Evolutionary conservation across 1,140 invertebrate genomes (phyloP).

Genomic region (Pseudachorutes palmiensis): DNA sequence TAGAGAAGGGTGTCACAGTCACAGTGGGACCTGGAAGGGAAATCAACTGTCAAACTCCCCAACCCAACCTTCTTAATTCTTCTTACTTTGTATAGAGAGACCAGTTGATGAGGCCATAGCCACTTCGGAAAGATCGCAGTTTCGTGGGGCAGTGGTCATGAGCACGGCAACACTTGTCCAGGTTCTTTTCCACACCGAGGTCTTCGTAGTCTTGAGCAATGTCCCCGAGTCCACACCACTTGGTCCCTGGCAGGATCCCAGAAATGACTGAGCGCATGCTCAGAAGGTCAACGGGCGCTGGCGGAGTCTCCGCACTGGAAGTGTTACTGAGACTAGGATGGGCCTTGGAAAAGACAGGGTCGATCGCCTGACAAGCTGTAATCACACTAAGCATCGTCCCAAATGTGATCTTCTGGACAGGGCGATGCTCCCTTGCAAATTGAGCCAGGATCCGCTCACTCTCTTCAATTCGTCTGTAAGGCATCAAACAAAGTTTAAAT

Average conservation of each 20-base stretch:
- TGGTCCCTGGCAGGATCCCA: conserved; percentile 57
- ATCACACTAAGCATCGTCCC: conserved; percentile 35
- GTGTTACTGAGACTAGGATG: conserved; percentile 38
- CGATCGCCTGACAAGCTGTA: conserved; percentile 36
- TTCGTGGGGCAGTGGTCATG: conserved; percentile 72
- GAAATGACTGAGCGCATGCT: conserved; percentile 40
- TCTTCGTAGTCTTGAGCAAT: conserved; percentile 73
- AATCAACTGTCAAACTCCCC: too few species aligned
- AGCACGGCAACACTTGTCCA: conserved; percentile 73
- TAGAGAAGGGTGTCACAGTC: conserved; percentile 72
- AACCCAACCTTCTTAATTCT: too few species aligned
- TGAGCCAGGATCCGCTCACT: neutral
- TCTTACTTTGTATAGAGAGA: conserved; percentile 73
- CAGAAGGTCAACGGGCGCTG: conserved; percentile 41
- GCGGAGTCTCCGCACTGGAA: conserved; percentile 23
- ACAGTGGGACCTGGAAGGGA: conserved; percentile 66
- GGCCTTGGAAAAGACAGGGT: conserved; percentile 43
- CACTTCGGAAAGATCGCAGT: conserved; percentile 60
- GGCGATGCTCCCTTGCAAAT: conserved; percentile 7
- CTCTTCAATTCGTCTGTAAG: neutral
- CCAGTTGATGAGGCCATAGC: conserved; percentile 73
- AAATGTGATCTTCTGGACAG: conserved; percentile 32
- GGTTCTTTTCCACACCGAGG: conserved; percentile 57
- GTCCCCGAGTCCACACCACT: conserved; percentile 81
- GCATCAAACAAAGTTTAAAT: neutral